These are phyloP conservation scores for Sinhomidia bicolor DNA, from an alignment of 2,888 invertebrate genomes.

Conservation along the genomic window DNA sequence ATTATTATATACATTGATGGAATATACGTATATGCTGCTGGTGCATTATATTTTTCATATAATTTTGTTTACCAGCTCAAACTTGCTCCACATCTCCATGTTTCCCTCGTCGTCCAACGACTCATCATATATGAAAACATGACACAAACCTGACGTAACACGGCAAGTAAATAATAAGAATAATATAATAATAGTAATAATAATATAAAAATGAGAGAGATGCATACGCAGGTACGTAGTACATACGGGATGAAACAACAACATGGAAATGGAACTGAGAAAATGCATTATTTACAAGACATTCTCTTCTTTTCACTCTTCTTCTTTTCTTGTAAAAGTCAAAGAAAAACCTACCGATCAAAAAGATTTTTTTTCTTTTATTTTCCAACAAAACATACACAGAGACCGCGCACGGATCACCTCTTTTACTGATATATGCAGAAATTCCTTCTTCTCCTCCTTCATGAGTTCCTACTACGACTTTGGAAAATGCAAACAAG, in stretches of 20 bases:
- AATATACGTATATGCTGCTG: not conserved
- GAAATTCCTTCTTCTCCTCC: slow-evolving; percentile 13
- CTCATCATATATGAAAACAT: slow-evolving; percentile 43
- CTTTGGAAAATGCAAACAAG: slow-evolving; percentile 17
- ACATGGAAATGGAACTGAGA: not conserved
- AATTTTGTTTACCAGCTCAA: slow-evolving; percentile 19
- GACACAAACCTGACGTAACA: slow-evolving; percentile 42
- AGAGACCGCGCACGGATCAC: slow-evolving; percentile 66
- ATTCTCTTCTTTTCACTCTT: slow-evolving; percentile 19
- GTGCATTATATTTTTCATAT: not conserved
- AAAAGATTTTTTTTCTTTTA: not conserved
- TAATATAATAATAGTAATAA: not conserved
- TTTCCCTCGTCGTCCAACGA: not conserved
- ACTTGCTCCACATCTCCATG: slow-evolving; percentile 29
- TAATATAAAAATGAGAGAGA: no score
- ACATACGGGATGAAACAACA: not conserved
- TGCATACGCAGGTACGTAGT: slow-evolving; percentile 15
- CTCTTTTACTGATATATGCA: slow-evolving; percentile 53
- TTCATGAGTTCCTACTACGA: no score
- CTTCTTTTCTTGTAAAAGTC: slow-evolving; percentile 12
- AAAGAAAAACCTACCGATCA: slow-evolving; percentile 28
- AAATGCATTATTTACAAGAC: slow-evolving; percentile 46
- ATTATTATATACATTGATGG: not conserved
- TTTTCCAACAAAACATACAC: slow-evolving; percentile 54
- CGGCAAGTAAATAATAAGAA: slow-evolving; percentile 8